These are phyloP conservation scores for Palaemon carinicauda DNA, from an alignment of 1,140 invertebrate species.

Conservation along the genomic window DNA sequence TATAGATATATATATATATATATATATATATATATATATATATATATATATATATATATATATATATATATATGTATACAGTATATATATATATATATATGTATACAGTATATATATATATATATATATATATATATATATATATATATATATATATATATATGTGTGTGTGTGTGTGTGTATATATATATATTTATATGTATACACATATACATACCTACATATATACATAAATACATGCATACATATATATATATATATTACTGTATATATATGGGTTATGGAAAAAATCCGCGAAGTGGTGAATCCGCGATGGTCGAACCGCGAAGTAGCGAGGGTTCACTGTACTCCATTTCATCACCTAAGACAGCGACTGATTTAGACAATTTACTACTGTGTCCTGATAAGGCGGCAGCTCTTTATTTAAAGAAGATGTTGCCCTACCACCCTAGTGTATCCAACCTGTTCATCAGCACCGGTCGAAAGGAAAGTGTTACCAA, in stretches of 20 bases:
- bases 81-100: not conserved
- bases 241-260: not conserved
- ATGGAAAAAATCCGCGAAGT: no score
- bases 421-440: no score
- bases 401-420: no score
- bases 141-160: slow-evolving; percentile 3
- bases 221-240: not conserved
- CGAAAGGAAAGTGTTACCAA: no score
- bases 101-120: not conserved
- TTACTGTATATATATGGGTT: not conserved
- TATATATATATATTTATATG: not conserved
- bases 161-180: not conserved
- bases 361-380: no score
- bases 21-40: not conserved
- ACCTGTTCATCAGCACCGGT: no score
- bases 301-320: no score
- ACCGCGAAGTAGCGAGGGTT: no score
- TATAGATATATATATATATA: not conserved
- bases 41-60: not conserved
- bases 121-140: not conserved
- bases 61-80: not conserved
- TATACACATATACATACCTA: not conserved
- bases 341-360: no score
- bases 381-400: no score
- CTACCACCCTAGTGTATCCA: no score